Conservation (phyloP, 2,113 vertebrate species). For the Gallinago paraguaiae region DNA sequence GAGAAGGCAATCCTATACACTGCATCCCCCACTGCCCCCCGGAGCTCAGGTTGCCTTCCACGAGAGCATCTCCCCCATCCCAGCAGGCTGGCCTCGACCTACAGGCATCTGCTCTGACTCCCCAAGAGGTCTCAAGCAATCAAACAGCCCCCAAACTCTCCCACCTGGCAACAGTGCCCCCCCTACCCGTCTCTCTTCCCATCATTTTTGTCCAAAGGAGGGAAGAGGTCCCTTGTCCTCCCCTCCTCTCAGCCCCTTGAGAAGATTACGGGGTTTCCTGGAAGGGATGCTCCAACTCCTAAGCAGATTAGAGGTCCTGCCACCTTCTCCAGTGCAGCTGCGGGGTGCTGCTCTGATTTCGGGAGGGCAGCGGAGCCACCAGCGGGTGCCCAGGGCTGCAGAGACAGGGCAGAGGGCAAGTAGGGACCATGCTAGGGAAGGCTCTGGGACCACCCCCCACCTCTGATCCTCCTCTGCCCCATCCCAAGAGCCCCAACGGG, state of each 20-base stretch:
- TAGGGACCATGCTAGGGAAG: background rate
- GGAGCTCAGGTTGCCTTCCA: background rate
- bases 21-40: background rate
- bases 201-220: background rate
- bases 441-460: background rate
- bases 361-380: fast-evolving
- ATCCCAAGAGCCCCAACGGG: background rate
- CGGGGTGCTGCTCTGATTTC: background rate
- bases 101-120: fast-evolving
- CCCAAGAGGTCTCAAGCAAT: background rate
- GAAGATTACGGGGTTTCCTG: slow-evolving; percentile 2
- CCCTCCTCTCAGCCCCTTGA: background rate
- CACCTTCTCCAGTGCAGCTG: background rate
- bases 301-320: slow-evolving; percentile 3
- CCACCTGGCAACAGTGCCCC: background rate
- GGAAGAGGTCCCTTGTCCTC: background rate
- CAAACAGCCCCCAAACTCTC: background rate
- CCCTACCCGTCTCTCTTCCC: background rate
- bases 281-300: background rate
- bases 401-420: background rate
- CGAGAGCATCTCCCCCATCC: background rate
- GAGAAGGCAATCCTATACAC: background rate
- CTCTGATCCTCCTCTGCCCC: background rate
- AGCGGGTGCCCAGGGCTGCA: too few species aligned
- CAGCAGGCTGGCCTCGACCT: background rate